Base-by-base conservation (phyloP, 2,113 vertebrate species). In the Marmota monax region DNA sequence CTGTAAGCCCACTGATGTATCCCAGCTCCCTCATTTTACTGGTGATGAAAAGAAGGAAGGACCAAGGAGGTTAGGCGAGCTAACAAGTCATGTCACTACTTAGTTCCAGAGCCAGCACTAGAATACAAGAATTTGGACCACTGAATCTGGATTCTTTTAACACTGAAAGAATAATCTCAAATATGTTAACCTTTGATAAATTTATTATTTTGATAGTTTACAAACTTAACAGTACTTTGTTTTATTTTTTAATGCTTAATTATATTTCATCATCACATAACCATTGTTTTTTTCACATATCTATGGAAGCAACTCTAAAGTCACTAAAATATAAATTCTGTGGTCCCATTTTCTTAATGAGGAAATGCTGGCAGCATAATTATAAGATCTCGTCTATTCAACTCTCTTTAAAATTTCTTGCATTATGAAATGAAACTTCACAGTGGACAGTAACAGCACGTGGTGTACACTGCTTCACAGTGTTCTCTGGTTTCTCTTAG, bases 241-340 rank as follows among this genome's bases (percentile, higher is more conserved):
- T 95, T 80, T 63, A 13, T 78, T 78, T 94, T 94, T 34, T 70
- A 48, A 85, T 22, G 69, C 20, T 16, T 94, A 85, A 78, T 70
- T 78, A 84, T 29, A 67, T 32, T 53, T 90, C 74, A 13, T 72
- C 73, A 84, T 96, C 42, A 48, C 12, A 37, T 48, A 63, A 63
- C 42, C 88, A 14, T 23, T 74, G 34, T 45, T 84, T 78, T 78
- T 83, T 90, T 80, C 37, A 91, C 39, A 88, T 39, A 42, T 2
- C 23, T 42, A 61, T 2, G 56, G 12, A 94, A 95, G 16, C 10
- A 92, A 89, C n/a, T 51, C 0, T 39, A 72, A 37, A 29, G 39
- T 53, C 56, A 83, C 51, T 67, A 84, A 94, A 91, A 77, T 73
- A 25, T 78, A 65, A 70, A 74, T 67, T 9, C 22, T 14, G 0